These are phyloP conservation scores for Tetramorium parvispinum DNA, from an alignment of 1,140 invertebrate species.

Conservation along the genomic window DNA sequence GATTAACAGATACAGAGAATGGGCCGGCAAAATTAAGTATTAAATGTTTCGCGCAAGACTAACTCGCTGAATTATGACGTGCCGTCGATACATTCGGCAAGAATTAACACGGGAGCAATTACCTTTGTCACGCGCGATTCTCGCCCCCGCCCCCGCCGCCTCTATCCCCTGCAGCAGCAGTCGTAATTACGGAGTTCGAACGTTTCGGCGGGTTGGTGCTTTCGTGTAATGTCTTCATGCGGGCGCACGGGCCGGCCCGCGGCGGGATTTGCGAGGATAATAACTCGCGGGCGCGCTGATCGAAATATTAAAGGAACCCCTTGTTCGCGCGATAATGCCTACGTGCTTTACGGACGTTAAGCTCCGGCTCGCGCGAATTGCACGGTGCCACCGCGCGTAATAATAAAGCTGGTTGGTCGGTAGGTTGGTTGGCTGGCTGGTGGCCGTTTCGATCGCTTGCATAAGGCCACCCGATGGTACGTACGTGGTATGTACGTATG, in stretches of 20 bases:
- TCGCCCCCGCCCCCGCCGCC: background rate
- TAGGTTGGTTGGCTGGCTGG: constrained; percentile 11
- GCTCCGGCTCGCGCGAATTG: constrained; percentile 51
- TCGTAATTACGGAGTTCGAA: constrained; percentile 48
- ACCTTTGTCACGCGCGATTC: constrained; percentile 29
- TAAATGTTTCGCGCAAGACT: background rate
- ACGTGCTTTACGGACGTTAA: constrained; percentile 71
- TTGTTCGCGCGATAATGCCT: constrained; percentile 59
- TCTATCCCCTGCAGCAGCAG: background rate
- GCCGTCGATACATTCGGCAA: constrained; percentile 20
- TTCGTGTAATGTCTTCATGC: constrained; percentile 58
- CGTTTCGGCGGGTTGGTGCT: constrained; percentile 22
- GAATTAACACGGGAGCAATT: constrained; percentile 21
- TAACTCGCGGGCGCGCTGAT: constrained; percentile 54
- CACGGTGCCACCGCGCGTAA: constrained; percentile 65
- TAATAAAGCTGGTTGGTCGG: constrained; percentile 67
- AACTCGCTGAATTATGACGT: background rate
- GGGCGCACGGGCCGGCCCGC: constrained; percentile 14
- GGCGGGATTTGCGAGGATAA: constrained; percentile 57
- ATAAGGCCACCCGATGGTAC: constrained; percentile 60
- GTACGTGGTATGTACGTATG: background rate
- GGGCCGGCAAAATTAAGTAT: background rate
- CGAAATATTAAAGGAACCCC: constrained; percentile 66
- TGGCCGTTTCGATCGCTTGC: constrained; percentile 61
- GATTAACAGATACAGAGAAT: background rate